Conservation (phyloP, 2,797 vertebrate genomes). For the Sorex maritimensis region DNA sequence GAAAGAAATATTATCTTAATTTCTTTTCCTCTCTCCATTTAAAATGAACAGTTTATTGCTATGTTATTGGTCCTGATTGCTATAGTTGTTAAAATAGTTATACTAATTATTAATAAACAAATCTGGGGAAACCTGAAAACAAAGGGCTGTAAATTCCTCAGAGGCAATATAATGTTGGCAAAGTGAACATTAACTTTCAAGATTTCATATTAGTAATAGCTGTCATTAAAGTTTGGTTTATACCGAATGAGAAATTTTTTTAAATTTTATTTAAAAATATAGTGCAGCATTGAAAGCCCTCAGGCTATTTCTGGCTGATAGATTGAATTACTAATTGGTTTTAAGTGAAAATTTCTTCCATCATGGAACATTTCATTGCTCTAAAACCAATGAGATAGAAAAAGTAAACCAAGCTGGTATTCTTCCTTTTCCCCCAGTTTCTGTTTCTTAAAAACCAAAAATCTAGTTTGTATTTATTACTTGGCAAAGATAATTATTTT, state of each 20-base stretch:
- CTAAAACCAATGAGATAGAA: slow-evolving; percentile 53
- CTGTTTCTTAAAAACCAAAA: slow-evolving; percentile 68
- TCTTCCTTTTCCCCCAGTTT: slow-evolving; percentile 22
- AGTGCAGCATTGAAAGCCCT: slow-evolving; percentile 75
- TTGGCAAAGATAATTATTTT: slow-evolving; percentile 69
- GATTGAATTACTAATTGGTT: slow-evolving; percentile 62
- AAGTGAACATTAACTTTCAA: slow-evolving; percentile 66
- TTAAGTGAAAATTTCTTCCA: slow-evolving; percentile 66
- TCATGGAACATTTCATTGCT: slow-evolving; percentile 57
- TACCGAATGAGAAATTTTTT: slow-evolving; percentile 22
- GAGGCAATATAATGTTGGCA: slow-evolving; percentile 51
- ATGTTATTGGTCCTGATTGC: slow-evolving; percentile 76
- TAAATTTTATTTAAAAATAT: slow-evolving; percentile 53
- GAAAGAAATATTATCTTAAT: slow-evolving; percentile 82
- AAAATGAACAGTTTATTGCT: slow-evolving; percentile 76
- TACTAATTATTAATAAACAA: slow-evolving; percentile 56
- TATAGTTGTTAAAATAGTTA: slow-evolving; percentile 75
- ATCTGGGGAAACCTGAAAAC: slow-evolving; percentile 72
- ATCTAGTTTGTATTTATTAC: background rate
- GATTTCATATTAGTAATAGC: slow-evolving; percentile 63
- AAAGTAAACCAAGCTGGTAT: background rate
- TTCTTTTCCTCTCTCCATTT: slow-evolving; percentile 78
- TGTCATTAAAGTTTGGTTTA: slow-evolving; percentile 67
- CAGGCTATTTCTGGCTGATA: slow-evolving; percentile 56
- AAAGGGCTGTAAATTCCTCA: slow-evolving; percentile 27